Evolutionary conservation across 2,888 invertebrate species (phyloP).

Genomic region (Chelonus formosanus): DNA sequence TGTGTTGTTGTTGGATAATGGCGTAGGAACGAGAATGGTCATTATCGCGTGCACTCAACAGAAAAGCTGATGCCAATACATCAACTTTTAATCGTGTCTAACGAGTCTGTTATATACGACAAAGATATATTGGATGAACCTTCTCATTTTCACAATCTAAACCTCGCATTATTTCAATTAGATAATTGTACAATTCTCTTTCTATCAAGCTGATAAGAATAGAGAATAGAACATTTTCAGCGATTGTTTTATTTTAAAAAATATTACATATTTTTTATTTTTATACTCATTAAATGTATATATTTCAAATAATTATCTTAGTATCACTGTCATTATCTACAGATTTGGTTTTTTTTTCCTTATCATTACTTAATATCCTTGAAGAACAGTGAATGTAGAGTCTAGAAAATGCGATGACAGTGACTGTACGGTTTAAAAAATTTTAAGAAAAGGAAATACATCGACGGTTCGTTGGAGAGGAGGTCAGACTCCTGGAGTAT

Average conservation of each 20-base stretch:
- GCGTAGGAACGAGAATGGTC: slow-evolving; percentile 12
- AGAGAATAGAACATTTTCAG: too few relatives aligned
- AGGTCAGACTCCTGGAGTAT: slow-evolving; percentile 51
- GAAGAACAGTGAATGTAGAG: slow-evolving; percentile 6
- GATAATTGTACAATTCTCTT: slow-evolving; percentile 1
- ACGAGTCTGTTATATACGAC: slow-evolving; percentile 14
- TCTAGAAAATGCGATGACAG: slow-evolving; percentile 18
- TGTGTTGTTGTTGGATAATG: background rate
- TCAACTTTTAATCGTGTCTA: slow-evolving; percentile 48
- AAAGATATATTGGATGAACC: slow-evolving; percentile 8
- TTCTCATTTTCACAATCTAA: background rate
- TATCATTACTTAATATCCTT: slow-evolving; percentile 19
- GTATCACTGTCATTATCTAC: too few relatives aligned
- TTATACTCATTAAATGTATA: too few relatives aligned
- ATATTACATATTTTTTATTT: too few relatives aligned
- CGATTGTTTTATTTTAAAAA: too few relatives aligned
- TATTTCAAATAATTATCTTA: too few relatives aligned
- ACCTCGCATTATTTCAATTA: slow-evolving; percentile 14
- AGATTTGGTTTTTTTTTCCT: slow-evolving; percentile 16
- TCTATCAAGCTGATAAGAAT: too few relatives aligned
- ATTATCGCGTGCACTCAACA: slow-evolving; percentile 14
- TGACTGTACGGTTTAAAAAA: slow-evolving; percentile 23
- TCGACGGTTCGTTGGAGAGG: slow-evolving; percentile 46
- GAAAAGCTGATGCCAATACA: slow-evolving; percentile 43
- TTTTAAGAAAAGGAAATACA: slow-evolving; percentile 37